Base-by-base conservation (phyloP, 2,888 invertebrate genomes). In the Mimachlamys varia region DNA sequence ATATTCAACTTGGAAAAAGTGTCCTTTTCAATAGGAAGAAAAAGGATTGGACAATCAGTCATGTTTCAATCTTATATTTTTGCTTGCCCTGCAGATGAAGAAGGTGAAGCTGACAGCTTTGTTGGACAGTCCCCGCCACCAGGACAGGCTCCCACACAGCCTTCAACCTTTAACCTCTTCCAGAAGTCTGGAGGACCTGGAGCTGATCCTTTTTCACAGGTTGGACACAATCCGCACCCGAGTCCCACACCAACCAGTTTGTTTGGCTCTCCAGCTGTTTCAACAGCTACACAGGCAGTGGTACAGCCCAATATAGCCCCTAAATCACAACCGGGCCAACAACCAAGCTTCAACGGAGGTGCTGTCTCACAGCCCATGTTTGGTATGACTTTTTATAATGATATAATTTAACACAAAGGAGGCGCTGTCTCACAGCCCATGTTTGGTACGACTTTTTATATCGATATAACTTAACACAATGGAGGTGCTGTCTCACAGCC, bases 101-200 rank as follows among this genome's bases (percentile, higher is more conserved):
- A 97, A 94, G 96, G 95, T 37, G 96, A 96, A 92, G 96, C 95
- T 55, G 96, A 96, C 93, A 96, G 96, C 93, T 96, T 96, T 95
- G 95, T 96, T 76, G 96, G 96, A 22, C 96, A 96, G 92, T 93
- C 94, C 50, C 95, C 95, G 33, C 94, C 94, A 12, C 90, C 19
- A 76, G 76, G 76, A 0, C 22, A 76, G 33, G 33, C 92, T 33
- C 89, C 89, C n/a, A 88, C 92, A 58, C 90, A 76, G 33, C 89
- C 89, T 12, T 89, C 88, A 89, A 90, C 88, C 58, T 88, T 91
- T 90, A 33, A 92, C 53, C 89, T 93, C 27, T 93, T 93, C 90
- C 91, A 93, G 88, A 92, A 91, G 90, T 87, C 93, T 38, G 87
- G 92, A 19, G 87, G 62, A 88, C 91, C 90, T 27, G 88, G 90